phyloP scores from a whole-genome alignment of 2,113 vertebrate species.

The Anas platyrhynchos region DNA sequence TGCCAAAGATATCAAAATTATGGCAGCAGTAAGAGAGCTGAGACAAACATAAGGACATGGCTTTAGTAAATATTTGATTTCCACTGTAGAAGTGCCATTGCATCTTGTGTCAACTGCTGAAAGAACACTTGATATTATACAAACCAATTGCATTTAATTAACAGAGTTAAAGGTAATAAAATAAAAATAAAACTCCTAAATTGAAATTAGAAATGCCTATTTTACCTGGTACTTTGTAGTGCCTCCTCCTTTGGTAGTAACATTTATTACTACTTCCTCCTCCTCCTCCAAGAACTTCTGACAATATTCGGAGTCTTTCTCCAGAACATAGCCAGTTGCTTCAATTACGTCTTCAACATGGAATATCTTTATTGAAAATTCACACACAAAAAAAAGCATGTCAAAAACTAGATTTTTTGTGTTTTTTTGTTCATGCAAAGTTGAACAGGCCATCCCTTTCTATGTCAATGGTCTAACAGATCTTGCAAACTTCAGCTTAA shows the following conservation, averaged over 20 bases:
- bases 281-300: constrained; percentile 95
- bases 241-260: constrained; percentile 89
- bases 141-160: not conserved
- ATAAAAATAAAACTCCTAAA: not conserved
- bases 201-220: not conserved
- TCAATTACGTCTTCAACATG: constrained; percentile 96
- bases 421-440: not conserved
- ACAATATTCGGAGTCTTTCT: constrained; percentile 95
- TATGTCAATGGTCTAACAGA: not conserved
- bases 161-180: not conserved
- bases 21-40: not conserved
- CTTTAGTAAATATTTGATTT: not conserved
- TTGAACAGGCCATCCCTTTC: not conserved
- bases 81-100: not conserved
- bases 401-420: not conserved
- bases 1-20: not conserved
- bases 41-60: not conserved
- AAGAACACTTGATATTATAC: not conserved
- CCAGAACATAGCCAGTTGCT: constrained; percentile 91
- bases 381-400: not conserved
- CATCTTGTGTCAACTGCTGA: not conserved
- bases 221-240: constrained; percentile 83
- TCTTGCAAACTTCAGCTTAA: not conserved
- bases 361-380: constrained; percentile 81
- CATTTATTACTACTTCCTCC: constrained; percentile 87